These are phyloP conservation scores for Psittacula echo DNA, from an alignment of 2,797 vertebrate genomes.

Conservation along the genomic window DNA sequence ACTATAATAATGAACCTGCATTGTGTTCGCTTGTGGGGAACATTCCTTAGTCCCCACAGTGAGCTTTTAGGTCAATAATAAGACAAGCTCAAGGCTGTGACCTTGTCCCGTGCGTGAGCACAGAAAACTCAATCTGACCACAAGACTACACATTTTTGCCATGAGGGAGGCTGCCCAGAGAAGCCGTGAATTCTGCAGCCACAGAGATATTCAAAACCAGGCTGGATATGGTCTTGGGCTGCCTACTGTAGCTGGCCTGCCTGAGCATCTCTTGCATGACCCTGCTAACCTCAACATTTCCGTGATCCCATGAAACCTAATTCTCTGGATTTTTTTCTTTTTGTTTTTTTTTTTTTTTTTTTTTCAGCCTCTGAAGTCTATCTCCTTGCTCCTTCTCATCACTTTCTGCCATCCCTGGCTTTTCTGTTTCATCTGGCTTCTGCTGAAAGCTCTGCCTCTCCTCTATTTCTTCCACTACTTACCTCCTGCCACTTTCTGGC, in stretches of 20 bases:
- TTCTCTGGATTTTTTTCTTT: background rate
- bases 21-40: fast-evolving
- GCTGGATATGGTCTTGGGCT: background rate
- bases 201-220: background rate
- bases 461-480: background rate
- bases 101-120: background rate
- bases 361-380: background rate
- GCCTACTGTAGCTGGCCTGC: background rate
- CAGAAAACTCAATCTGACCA: background rate
- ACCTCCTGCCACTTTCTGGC: background rate
- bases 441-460: background rate
- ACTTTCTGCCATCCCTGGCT: background rate
- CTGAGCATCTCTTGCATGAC: background rate
- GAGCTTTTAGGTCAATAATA: background rate
- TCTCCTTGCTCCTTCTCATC: background rate
- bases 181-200: background rate
- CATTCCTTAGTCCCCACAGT: fast-evolving
- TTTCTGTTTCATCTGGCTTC: background rate
- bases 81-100: background rate
- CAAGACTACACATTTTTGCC: background rate
- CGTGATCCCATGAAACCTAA: background rate
- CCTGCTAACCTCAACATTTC: background rate
- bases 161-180: background rate
- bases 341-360: background rate
- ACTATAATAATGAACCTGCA: background rate